Evolutionary conservation across 2,888 invertebrate genomes (phyloP).

Genomic region (Drepanosiphum platanoidis): DNA sequence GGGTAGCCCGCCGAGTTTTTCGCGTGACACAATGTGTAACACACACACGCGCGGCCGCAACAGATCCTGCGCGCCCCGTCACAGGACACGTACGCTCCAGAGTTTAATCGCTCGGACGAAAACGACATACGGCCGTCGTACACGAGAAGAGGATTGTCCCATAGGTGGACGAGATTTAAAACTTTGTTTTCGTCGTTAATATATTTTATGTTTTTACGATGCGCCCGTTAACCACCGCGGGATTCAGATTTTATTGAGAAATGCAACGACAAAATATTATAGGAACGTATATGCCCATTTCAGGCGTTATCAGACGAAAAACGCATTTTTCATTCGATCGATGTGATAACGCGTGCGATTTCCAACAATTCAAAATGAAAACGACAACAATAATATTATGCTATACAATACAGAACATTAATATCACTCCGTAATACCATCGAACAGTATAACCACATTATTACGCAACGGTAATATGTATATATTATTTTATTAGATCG

Average conservation of each 20-base stretch:
- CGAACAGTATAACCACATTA: neutral
- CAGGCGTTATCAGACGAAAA: neutral
- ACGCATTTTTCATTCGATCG: neutral
- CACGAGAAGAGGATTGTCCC: neutral
- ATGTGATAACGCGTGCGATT: neutral
- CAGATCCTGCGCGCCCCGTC: neutral
- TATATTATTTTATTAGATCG: neutral
- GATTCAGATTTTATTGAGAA: neutral
- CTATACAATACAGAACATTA: neutral
- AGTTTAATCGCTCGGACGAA: neutral
- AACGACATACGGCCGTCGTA: neutral
- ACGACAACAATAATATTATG: neutral
- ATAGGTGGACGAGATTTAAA: neutral
- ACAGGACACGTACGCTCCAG: neutral
- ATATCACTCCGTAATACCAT: neutral
- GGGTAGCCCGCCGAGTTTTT: neutral
- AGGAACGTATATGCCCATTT: neutral
- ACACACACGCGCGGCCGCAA: neutral
- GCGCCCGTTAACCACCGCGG: neutral
- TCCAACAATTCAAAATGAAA: neutral
- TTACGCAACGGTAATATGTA: no score
- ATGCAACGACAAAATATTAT: neutral
- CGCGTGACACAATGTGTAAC: neutral
- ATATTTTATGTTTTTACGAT: neutral
- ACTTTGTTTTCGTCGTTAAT: neutral